phyloP scores from a whole-genome alignment of 1,140 invertebrate genomes.

The Magallana angulata region DNA sequence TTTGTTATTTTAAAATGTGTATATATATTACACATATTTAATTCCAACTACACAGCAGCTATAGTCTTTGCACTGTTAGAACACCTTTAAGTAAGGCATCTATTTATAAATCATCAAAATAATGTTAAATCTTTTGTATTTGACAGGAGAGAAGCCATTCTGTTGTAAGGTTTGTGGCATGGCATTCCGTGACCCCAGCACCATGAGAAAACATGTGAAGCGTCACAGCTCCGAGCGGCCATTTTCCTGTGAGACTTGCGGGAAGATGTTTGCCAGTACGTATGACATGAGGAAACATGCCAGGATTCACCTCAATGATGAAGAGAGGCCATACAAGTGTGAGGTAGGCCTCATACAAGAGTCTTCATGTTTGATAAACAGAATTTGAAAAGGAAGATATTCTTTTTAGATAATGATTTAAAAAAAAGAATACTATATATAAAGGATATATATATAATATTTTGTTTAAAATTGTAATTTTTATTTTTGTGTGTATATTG shows the following conservation, averaged over 20 bases:
- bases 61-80: too few species aligned
- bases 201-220: conserved; percentile 54
- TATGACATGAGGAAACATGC: conserved; percentile 97
- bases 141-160: conserved; percentile 85
- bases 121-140: not conserved
- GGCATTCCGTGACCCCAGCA: conserved; percentile 54
- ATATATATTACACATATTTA: too few species aligned
- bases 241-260: conserved; percentile 85
- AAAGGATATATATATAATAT: too few species aligned
- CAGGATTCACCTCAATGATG: conserved; percentile 87
- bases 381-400: too few species aligned
- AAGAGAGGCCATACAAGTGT: conserved; percentile 61
- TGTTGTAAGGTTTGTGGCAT: conserved; percentile 82
- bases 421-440: too few species aligned
- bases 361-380: not conserved
- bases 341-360: conserved; percentile 24
- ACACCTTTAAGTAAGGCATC: too few species aligned
- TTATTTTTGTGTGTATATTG: not conserved
- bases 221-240: conserved; percentile 47
- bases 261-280: conserved; percentile 96
- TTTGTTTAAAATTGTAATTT: too few species aligned
- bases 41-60: too few species aligned
- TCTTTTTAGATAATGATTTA: too few species aligned
- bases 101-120: too few species aligned
- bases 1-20: too few species aligned